Evolutionary conservation across 1,140 invertebrate genomes (phyloP).

Genomic region (Drosophila repletoides): DNA sequence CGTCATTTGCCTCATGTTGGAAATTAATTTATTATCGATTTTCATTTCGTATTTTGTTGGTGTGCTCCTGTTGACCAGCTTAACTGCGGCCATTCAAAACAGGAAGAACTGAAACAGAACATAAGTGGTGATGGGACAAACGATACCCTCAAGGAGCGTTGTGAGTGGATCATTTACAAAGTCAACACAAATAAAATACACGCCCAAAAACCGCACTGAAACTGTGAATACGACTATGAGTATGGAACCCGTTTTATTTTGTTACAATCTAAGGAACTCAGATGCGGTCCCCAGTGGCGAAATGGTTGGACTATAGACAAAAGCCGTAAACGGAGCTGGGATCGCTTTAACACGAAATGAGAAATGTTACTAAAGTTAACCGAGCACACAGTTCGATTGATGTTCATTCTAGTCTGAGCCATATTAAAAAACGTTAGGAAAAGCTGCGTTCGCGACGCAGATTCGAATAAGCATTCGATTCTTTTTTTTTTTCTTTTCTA

Average conservation of each 20-base stretch:
- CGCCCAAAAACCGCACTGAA: slow-evolving; percentile 32
- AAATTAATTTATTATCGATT: slow-evolving; percentile 76
- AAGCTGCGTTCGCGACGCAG: too few species aligned
- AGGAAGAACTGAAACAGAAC: slow-evolving; percentile 1
- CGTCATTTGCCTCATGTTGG: slow-evolving; percentile 55
- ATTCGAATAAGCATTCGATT: too few species aligned
- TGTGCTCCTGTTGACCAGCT: slow-evolving; percentile 18
- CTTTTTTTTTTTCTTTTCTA: too few species aligned
- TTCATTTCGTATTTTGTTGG: slow-evolving; percentile 47
- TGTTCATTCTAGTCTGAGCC: too few species aligned
- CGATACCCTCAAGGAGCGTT: slow-evolving; percentile 63
- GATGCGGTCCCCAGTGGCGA: too few species aligned
- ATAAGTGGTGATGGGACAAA: slow-evolving; percentile 3
- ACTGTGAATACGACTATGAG: neutral
- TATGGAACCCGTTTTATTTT: neutral
- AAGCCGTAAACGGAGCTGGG: too few species aligned
- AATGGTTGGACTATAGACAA: too few species aligned
- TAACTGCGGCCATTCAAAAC: slow-evolving; percentile 63
- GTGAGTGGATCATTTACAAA: slow-evolving; percentile 76
- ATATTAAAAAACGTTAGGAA: too few species aligned
- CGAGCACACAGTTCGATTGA: too few species aligned
- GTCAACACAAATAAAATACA: slow-evolving; percentile 76
- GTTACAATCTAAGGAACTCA: too few species aligned
- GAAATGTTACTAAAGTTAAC: slow-evolving; percentile 50
- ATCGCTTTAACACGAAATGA: slow-evolving; percentile 5